Evolutionary conservation across 1,140 invertebrate species (phyloP).

Genomic region (Drosophila nebulosa): DNA sequence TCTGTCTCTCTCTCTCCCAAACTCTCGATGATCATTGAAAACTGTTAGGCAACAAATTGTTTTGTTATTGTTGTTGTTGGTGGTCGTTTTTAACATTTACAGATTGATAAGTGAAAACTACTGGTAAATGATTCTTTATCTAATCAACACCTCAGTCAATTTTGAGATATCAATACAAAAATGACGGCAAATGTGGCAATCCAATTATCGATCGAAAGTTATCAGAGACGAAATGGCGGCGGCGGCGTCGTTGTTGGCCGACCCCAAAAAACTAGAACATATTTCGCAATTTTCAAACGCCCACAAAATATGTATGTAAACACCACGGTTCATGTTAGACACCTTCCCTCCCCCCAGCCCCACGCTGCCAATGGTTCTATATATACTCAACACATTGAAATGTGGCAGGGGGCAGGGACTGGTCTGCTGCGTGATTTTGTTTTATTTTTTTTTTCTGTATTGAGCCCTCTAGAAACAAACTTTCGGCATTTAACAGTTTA

Average conservation of each 20-base stretch:
- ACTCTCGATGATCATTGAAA: neutral
- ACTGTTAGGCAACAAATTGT: neutral
- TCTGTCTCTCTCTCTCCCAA: neutral
- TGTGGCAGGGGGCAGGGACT: too few species aligned
- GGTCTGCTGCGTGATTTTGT: neutral
- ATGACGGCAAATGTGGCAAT: conserved; percentile 33
- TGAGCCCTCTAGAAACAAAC: conserved; percentile 59
- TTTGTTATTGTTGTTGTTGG: conserved; percentile 10
- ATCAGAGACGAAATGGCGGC: conserved; percentile 17
- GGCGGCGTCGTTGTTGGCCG: neutral
- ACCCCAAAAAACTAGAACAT: conserved; percentile 33
- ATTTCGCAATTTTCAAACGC: conserved; percentile 62
- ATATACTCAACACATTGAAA: neutral
- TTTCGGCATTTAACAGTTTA: conserved; percentile 57
- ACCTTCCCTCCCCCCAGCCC: neutral
- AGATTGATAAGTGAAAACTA: conserved; percentile 39
- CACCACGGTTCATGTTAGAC: conserved; percentile 2
- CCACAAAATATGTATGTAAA: conserved; percentile 49
- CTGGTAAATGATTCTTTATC: conserved; percentile 17
- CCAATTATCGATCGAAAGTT: conserved; percentile 58
- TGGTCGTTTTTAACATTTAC: conserved; percentile 5
- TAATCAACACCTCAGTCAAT: conserved; percentile 20
- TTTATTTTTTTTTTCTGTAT: conserved; percentile 17
- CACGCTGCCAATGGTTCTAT: neutral
- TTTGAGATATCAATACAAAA: conserved; percentile 8